Base-by-base conservation (phyloP, 1,140 invertebrate species). In the Heliconius hermathena region DNA sequence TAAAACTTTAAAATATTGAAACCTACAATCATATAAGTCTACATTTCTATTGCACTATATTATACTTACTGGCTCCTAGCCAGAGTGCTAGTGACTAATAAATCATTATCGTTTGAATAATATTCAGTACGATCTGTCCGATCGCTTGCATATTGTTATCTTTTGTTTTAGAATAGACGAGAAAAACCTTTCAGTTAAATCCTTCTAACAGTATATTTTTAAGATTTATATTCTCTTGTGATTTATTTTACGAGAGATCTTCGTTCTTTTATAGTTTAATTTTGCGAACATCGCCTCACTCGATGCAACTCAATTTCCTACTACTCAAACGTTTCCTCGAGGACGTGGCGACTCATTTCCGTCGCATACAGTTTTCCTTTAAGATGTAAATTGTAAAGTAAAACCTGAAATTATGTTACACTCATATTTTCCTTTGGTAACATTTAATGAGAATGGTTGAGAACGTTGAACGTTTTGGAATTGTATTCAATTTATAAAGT, bases 311-410 rank as follows among this genome's bases (percentile, higher is more conserved):
- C 60, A 76, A 76, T 76, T 76, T 76, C 74, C 74, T 46, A 11
- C 38, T 22, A 36, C 74, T 76, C 6, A 49, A 76, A 71, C 38
- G 74, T 70, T 76, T 76, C 38, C 74, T 26, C 60, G 26, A 29
- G 20, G 36, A 71, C 57, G 74, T 76, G 74, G 60, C 57, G 57
- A 66, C 57, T 76, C 74, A 76, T 76, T 76, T 76, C 74, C 74
- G 29, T 36, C 38, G 22, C 13, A 26, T 38, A 76, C 33, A 66
- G 73, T n/a, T 66, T 75, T 60, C 52, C 20, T 76, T 29, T 41
- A 38, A 76, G 26, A 76, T 66, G 33, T 66, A 60, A 41, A 76
- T 41, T 76, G 29, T 29, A 29, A 66, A 29, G 22, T 11, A 66
- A 66, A 66, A 66, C 8, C 26, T 66, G 60, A 66, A 66, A 66